Conservation (phyloP, 2,113 vertebrate genomes). For the Cavia porcellus region DNA sequence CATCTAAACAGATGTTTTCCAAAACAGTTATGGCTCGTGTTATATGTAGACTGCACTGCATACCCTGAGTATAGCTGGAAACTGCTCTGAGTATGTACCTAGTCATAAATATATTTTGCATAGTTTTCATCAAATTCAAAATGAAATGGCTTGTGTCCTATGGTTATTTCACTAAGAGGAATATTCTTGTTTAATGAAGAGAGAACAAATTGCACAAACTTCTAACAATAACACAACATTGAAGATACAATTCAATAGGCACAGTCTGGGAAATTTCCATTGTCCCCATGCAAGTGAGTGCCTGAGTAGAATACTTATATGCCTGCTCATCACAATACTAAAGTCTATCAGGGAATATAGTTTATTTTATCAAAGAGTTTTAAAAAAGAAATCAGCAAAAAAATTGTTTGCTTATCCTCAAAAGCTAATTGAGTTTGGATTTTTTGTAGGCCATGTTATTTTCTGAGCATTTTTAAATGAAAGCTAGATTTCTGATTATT, state of each 20-base stretch:
- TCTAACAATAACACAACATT: slow-evolving; percentile 1
- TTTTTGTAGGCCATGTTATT: background rate
- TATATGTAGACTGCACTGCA: background rate
- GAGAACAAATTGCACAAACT: background rate
- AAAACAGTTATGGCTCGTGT: background rate
- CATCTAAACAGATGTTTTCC: background rate
- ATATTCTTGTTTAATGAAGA: background rate
- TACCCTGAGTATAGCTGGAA: background rate
- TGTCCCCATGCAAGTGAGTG: background rate
- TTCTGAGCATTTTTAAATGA: background rate
- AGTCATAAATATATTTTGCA: background rate
- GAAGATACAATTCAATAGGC: slow-evolving; percentile 2
- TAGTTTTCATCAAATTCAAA: slow-evolving; percentile 12
- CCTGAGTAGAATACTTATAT: background rate
- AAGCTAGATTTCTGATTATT: background rate
- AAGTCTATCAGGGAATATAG: background rate
- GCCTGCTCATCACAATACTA: slow-evolving; percentile 9
- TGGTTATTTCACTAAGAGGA: background rate
- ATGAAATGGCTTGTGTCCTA: background rate
- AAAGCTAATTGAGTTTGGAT: slow-evolving; percentile 26
- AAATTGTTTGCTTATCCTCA: background rate
- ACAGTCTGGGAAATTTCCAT: background rate
- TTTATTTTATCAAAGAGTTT: background rate
- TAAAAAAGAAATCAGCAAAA: background rate
- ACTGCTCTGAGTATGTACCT: background rate